Conservation (phyloP, 2,888 invertebrate species). For the Incurvaria masculella region DNA sequence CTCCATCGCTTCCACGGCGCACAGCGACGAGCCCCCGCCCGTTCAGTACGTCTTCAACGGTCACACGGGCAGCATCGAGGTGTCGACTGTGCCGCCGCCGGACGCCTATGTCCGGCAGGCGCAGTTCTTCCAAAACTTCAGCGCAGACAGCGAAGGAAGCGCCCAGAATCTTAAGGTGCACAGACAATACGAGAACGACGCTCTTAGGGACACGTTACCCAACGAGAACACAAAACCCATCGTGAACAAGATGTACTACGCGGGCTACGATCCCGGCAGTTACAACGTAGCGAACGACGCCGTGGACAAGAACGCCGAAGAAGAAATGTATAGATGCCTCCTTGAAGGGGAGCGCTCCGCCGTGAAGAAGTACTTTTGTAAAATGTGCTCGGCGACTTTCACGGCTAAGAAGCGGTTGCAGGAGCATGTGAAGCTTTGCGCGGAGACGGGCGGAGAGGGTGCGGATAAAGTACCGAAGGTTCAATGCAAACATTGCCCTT, state of each 20-base stretch:
- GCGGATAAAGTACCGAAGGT: slow-evolving; percentile 40
- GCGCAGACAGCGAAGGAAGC: slow-evolving; percentile 23
- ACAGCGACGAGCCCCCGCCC: slow-evolving; percentile 27
- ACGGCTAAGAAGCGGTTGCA: slow-evolving; percentile 39
- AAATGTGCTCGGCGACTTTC: slow-evolving; percentile 38
- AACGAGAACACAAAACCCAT: slow-evolving; percentile 41
- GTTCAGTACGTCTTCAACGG: slow-evolving; percentile 29
- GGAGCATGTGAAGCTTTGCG: slow-evolving; percentile 36
- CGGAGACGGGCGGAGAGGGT: slow-evolving; percentile 20
- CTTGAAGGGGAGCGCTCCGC: slow-evolving; percentile 26
- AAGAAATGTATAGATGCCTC: slow-evolving; percentile 15
- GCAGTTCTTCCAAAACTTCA: slow-evolving; percentile 32
- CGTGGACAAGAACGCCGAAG: slow-evolving; percentile 21
- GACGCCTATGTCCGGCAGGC: slow-evolving; percentile 27
- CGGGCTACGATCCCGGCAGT: slow-evolving; percentile 23
- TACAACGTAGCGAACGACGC: slow-evolving; percentile 27
- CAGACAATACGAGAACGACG: slow-evolving; percentile 20
- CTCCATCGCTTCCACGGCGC: slow-evolving; percentile 19
- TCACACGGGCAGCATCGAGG: slow-evolving; percentile 24
- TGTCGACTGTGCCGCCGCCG: slow-evolving; percentile 17
- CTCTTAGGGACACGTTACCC: slow-evolving; percentile 15
- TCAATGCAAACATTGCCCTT: slow-evolving; percentile 40
- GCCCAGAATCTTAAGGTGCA: slow-evolving; percentile 44
- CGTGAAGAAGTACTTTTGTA: slow-evolving; percentile 34
- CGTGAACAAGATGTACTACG: slow-evolving; percentile 34